Evolutionary conservation across 2,888 invertebrate species (phyloP), one percentile per base, ranked within the genome.

Genomic region (Pegoplata infirma): DNA sequence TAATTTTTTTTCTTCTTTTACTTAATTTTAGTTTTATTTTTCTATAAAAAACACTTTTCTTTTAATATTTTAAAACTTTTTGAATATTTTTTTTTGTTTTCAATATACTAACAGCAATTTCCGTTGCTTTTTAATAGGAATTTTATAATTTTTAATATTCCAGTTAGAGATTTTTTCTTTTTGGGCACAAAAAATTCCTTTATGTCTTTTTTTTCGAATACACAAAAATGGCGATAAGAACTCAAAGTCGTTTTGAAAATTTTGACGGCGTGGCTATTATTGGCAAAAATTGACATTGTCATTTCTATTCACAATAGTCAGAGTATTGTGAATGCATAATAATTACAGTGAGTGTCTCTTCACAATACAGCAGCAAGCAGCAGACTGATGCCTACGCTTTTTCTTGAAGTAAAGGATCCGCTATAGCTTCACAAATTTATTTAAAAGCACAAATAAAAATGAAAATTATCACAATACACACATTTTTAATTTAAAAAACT

Each of bases 171-270:
- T 61, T 64, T 59, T 66, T 66, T 8, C 49, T 64, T 56, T 53
- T 68, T 69, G 32, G 21, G 53, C 68, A 75, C 55, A 68, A 25
- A 75, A 68, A 40, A 59, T 32, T 23, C 16, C 25, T 63, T 73
- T 63, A 64, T 68, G 68, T 69, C 73, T 74, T 69, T 76, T 14
- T 40, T 69, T 61, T 68, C 74, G 74, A 78, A 78, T 73, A 78
- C 77, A 78, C 77, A 78, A 73, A 73, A 69, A 56, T 77, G 61
- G 61, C 23, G 49, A 67, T 61, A 55, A 53, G 21, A 74, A 25
- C n/a, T 19, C 59, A 66, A 1, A 55, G 67, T 19, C 8, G 3
- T 1, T 59, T 3, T 1, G 7, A n/a, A 12, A 36, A 21, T 10
- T 44, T 28, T 2, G 3, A 58, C 66, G 66, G 21, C 58, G 64